Evolutionary conservation across 2,888 invertebrate species (phyloP), one percentile per base, ranked within the genome.

Genomic region (Sussaba pulchella): DNA sequence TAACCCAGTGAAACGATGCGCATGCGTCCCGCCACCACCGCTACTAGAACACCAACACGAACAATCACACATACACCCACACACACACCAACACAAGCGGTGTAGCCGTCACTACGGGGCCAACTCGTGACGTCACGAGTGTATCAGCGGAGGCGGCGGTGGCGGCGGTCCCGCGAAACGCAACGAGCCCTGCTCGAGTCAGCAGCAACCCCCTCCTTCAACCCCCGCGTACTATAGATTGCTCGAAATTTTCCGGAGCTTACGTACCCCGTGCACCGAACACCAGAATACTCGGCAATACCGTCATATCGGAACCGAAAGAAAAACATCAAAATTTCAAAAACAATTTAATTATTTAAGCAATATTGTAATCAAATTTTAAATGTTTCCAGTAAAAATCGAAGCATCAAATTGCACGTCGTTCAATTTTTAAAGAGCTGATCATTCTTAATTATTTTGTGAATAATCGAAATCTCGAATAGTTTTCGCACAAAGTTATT

Each of bases 1-100:
- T 91, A 90, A 91, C 91, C 91, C 88, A 91, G 89, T 91, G 87
- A 73, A 63, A 47, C 54, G 43, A 21, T 31, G 87, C 89, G 88
- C 87, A 72, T 78, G 87, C 86, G 84, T 69, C 31, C 9, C 43
- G 36, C 66, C 36, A 39, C 31, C 73, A 41, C 12, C 19, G 14
- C 52, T 26, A 26, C 4, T 12, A 6, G n/a, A 54, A 2, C 57
- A 17, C 31, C 31, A 57, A 31, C 17, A 14, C 26, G 1, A 6
- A 24, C 9, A 59, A 24, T n/a, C n/a, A n/a, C n/a, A n/a, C n/a
- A n/a, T n/a, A n/a, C n/a, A n/a, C n/a, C n/a, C n/a, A n/a, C n/a
- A n/a, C n/a, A n/a, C n/a, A n/a, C n/a, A n/a, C n/a, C n/a, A n/a
- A n/a, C n/a, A n/a, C n/a, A n/a, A 9, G 17, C 36, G 17, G 4